A percentile compares a stretch with the other conserved stretches of the same genome.
Conservation (phyloP, 2,797 vertebrate species). For the Jordanella pulchra region DNA sequence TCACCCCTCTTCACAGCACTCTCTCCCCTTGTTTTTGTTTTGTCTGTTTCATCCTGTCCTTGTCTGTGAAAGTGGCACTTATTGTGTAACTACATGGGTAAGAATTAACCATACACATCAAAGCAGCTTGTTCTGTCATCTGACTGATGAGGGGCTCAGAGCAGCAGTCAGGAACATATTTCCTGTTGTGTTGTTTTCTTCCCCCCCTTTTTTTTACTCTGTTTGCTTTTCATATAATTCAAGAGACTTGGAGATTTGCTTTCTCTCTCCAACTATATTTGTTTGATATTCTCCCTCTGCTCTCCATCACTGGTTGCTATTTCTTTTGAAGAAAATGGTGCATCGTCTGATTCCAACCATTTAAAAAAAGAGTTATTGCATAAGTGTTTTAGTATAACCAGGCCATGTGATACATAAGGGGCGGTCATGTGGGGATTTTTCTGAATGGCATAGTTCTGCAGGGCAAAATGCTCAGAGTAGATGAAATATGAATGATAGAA, state of each 20-base stretch:
- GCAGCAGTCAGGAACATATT: constrained; percentile 67
- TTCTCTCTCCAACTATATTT: constrained; percentile 27
- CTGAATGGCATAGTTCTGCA: constrained; percentile 55
- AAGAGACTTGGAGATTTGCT: constrained; percentile 14
- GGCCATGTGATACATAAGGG: constrained; percentile 14
- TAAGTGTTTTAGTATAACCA: constrained; percentile 9
- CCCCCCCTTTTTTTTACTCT: constrained; percentile 10
- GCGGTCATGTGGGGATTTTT: constrained; percentile 37
- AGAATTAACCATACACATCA: constrained; percentile 57
- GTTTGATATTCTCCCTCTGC: neutral
- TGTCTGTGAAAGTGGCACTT: constrained; percentile 38
- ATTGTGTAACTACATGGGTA: constrained; percentile 59
- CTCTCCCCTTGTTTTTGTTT: constrained; percentile 2
- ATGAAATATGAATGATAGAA: constrained; percentile 61
- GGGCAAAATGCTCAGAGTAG: constrained; percentile 36
- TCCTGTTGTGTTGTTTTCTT: constrained; percentile 4
- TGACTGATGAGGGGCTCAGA: constrained; percentile 36
- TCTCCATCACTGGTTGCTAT: neutral
- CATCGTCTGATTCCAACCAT: neutral
- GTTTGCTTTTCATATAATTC: constrained; percentile 35
- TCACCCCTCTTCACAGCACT: constrained; percentile 15
- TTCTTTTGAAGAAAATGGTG: neutral
- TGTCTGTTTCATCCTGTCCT: constrained; percentile 37
- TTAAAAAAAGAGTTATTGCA: neutral
- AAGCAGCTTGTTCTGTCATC: constrained; percentile 63